phyloP scores from a whole-genome alignment of 2,888 invertebrate species.

The Lamellibrachia satsuma region DNA sequence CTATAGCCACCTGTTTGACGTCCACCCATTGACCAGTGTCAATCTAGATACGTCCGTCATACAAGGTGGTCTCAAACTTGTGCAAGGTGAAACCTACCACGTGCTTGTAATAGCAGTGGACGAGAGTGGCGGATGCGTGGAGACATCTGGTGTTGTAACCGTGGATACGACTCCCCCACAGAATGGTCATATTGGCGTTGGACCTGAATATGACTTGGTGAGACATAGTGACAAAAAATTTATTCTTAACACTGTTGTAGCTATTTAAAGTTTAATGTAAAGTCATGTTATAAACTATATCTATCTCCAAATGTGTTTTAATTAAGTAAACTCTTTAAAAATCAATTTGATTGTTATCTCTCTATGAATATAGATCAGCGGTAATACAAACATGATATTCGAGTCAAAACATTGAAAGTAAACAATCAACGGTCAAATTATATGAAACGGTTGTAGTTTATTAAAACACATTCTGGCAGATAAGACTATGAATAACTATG shows the following conservation, averaged over 20 bases:
- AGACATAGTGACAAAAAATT: not conserved
- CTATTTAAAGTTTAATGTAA: no score
- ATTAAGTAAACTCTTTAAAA: no score
- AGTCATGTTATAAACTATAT: no score
- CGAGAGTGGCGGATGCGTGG: slow-evolving; percentile 46
- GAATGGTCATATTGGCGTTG: slow-evolving; percentile 31
- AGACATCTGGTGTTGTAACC: slow-evolving; percentile 38
- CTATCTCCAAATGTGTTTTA: no score
- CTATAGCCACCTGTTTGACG: not conserved
- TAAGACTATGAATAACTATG: no score
- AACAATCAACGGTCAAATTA: no score
- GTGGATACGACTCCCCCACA: slow-evolving; percentile 45
- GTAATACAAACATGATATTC: no score
- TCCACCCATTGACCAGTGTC: not conserved
- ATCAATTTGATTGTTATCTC: no score
- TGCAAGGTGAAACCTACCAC: not conserved
- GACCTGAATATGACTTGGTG: not conserved
- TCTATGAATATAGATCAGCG: no score
- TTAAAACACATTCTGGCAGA: no score
- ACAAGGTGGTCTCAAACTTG: not conserved
- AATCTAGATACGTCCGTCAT: not conserved
- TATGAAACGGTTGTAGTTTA: no score
- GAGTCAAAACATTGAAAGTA: no score
- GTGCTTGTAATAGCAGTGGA: slow-evolving; percentile 40
- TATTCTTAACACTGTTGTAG: not conserved